phyloP scores from a whole-genome alignment of 1,140 invertebrate genomes.

The Bathynomus jamesi region DNA sequence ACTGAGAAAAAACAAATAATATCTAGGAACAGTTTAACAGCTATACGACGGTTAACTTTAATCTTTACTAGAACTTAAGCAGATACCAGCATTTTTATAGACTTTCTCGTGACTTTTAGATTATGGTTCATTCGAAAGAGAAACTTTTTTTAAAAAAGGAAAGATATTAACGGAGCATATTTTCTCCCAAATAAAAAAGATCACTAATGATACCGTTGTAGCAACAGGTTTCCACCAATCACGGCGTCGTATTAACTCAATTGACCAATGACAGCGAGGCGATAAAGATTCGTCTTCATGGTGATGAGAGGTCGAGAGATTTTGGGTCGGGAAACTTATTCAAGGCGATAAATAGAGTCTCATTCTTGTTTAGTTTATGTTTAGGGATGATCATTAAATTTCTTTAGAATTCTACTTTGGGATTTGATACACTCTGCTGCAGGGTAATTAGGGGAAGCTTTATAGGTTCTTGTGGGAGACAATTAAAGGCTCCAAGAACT shows the following conservation, averaged over 20 bases:
- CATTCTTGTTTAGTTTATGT: background rate
- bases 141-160: no score
- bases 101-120: no score
- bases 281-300: background rate
- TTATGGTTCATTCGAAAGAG: no score
- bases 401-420: background rate
- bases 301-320: background rate
- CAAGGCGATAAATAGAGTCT: background rate
- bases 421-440: slow-evolving; percentile 1
- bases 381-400: background rate
- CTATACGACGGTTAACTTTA: no score
- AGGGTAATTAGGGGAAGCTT: background rate
- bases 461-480: background rate
- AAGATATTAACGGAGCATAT: no score
- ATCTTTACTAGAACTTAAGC: no score
- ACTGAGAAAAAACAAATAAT: no score
- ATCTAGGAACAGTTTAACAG: no score
- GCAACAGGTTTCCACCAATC: background rate
- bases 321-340: background rate
- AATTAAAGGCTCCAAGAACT: background rate
- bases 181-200: no score
- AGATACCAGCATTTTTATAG: no score
- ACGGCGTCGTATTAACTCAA: background rate
- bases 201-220: no score
- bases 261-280: background rate